Conservation (phyloP, 2,113 vertebrate species). For the Cyanoramphus novaezelandiae region DNA sequence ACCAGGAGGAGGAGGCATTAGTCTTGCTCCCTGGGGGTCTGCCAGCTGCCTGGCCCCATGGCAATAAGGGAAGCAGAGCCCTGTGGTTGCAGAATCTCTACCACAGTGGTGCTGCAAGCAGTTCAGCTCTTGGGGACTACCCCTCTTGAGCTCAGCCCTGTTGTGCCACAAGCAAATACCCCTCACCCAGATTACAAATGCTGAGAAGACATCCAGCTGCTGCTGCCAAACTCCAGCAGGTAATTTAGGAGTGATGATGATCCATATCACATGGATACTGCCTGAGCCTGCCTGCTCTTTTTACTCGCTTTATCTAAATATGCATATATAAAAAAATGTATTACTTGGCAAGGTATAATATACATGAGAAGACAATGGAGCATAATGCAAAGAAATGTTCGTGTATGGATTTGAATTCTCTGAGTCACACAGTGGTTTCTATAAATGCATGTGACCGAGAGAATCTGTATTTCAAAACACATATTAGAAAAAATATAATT, state of each 20-base stretch:
- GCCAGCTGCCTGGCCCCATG: neutral
- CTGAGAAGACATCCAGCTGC: neutral
- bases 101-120: neutral
- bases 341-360: neutral
- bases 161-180: fast-evolving
- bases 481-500: conserved; percentile 65
- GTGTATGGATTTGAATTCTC: conserved; percentile 29
- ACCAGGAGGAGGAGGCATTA: neutral
- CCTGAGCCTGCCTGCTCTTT: neutral
- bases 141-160: neutral
- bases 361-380: neutral
- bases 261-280: neutral
- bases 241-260: neutral
- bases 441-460: conserved; percentile 22
- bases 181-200: neutral
- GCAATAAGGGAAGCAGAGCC: neutral
- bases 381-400: neutral
- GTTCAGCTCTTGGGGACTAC: no score
- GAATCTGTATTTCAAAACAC: conserved; percentile 65
- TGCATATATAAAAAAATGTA: neutral
- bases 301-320: neutral
- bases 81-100: neutral
- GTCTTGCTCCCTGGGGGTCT: neutral
- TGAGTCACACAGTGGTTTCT: neutral
- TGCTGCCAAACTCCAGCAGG: neutral